A percentile compares a stretch with the other conserved stretches of the same genome.
Evolutionary conservation across 2,113 vertebrate species (phyloP).

Genomic region (Oreotrochilus melanogaster): DNA sequence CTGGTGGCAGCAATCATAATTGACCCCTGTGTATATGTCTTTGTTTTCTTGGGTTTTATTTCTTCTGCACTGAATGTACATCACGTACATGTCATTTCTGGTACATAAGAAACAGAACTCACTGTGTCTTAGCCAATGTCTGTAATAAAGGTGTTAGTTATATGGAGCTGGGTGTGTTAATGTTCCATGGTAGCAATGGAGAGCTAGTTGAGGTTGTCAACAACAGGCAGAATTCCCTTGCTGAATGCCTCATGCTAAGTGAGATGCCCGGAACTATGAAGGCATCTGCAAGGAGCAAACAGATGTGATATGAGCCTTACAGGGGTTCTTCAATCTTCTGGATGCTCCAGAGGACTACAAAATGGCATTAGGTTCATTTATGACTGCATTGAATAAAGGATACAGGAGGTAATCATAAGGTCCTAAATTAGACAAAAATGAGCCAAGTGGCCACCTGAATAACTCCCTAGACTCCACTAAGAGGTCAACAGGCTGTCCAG

Average conservation of each 20-base stretch:
- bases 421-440: neutral
- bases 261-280: neutral
- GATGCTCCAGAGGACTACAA: neutral
- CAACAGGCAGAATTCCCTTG: neutral
- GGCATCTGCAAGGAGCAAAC: neutral
- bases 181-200: neutral
- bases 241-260: neutral
- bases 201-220: neutral
- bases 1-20: slow-evolving; percentile 5
- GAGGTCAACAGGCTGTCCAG: neutral
- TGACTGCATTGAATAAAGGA: neutral
- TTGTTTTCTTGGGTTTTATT: slow-evolving; percentile 27
- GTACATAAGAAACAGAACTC: neutral
- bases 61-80: slow-evolving; percentile 31
- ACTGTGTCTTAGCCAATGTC: neutral
- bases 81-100: slow-evolving; percentile 21
- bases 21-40: neutral
- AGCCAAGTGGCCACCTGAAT: neutral
- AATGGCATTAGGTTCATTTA: neutral
- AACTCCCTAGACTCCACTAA: neutral
- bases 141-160: neutral
- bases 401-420: neutral
- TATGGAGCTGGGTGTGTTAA: neutral
- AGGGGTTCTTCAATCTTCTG: neutral
- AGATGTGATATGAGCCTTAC: neutral